Conservation (phyloP, 2,888 invertebrate species). For the Heliconius aoede region DNA sequence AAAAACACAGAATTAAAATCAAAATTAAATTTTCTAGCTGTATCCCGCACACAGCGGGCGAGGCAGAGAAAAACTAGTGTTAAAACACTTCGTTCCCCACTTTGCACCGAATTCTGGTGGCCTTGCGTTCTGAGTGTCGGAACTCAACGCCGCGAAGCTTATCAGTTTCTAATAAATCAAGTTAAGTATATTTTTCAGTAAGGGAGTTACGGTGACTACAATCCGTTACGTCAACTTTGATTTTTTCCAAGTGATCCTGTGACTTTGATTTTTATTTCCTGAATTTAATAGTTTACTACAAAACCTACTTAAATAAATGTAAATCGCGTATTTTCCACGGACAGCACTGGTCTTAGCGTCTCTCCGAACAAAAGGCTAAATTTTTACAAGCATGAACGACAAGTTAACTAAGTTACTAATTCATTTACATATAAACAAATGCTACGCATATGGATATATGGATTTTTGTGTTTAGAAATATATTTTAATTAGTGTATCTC, state of each 20-base stretch:
- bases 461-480: conserved; percentile 44
- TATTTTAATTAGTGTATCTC: conserved; percentile 55
- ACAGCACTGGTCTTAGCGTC: conserved; percentile 22
- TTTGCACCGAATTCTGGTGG: no score
- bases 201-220: background rate
- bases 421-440: conserved; percentile 76
- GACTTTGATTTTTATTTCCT: background rate
- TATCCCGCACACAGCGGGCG: no score
- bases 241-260: background rate
- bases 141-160: no score
- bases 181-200: background rate
- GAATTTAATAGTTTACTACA: background rate
- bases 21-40: no score
- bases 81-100: no score
- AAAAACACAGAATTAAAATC: no score
- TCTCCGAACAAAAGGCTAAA: conserved; percentile 62
- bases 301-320: background rate
- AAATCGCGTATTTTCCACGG: conserved; percentile 11
- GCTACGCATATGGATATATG: conserved; percentile 30
- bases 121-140: no score
- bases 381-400: conserved; percentile 66
- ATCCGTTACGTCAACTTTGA: background rate
- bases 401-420: conserved; percentile 60
- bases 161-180: background rate
- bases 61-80: no score